Base-by-base conservation (phyloP, 2,888 invertebrate species). In the Colletes collaris region DNA sequence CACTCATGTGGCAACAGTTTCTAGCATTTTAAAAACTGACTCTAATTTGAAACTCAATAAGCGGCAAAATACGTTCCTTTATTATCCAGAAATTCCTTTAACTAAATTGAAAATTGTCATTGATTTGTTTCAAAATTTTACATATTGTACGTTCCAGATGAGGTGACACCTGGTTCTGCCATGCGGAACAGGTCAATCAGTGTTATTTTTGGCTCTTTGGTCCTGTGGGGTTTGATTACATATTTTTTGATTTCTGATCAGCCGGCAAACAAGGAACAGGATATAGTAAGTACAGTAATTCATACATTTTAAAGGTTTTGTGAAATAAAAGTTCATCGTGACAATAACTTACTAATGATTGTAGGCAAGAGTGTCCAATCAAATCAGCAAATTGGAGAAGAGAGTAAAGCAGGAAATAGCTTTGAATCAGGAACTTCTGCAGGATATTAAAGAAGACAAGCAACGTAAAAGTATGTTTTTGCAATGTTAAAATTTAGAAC, bases 171-270 rank as follows among this genome's bases (percentile, higher is more conserved):
- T 85, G 76, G 85, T 90, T 88, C 89, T 90, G 91, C 90, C 90
- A 92, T 92, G 92, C 92, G 92, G 88, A 92, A 92, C 88, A 91
- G 88, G 89, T 91, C 91, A 81, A 88, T 92, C 86, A 87, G 89
- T 87, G 89, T 92, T 87, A 86, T 92, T 86, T 91, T 92, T 81
- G 84, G 93, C 88, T 93, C 93, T 86, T 91, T 94, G 86, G 92
- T 94, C 89, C 91, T 94, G 91, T 95, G 95, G 95, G 94, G 93
- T 89, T 93, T 94, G 71, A 92, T 95, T 83, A 94, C 94, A 77
- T 95, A 94, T 89, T 93, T 94, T 89, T 92, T 94, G 76, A 93
- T 94, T 87, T 91, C 94, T 75, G 93, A 93, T 88, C 93, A 93
- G 83, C 94, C 94, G 56, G 89, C 92, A 63, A 92, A 91, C 86